Evolutionary conservation across 2,113 vertebrate genomes (phyloP).

Genomic region (Nesoenas mayeri): DNA sequence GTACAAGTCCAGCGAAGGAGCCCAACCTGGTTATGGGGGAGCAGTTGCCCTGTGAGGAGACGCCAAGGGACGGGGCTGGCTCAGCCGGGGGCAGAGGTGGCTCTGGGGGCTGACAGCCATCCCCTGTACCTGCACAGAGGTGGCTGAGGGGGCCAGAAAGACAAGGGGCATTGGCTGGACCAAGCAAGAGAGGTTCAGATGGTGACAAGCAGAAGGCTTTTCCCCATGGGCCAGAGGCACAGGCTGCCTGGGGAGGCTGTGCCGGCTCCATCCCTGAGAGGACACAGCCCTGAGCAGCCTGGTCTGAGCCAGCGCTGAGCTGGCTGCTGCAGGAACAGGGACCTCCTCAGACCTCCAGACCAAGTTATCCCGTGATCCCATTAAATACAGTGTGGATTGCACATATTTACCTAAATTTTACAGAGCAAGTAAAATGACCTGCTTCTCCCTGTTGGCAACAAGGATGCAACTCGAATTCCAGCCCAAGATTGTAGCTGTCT

Average conservation of each 20-base stretch:
- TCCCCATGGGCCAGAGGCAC: fast-evolving
- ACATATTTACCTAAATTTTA: background rate
- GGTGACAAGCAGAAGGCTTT: background rate
- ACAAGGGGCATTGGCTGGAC: background rate
- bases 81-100: background rate
- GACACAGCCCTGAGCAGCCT: background rate
- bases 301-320: fast-evolving
- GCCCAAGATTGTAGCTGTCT: background rate
- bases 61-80: background rate
- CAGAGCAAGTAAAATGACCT: background rate
- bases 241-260: background rate
- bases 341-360: background rate
- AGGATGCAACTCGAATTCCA: background rate
- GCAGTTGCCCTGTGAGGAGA: background rate
- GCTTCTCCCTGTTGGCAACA: background rate
- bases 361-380: background rate
- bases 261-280: background rate
- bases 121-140: fast-evolving
- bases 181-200: background rate
- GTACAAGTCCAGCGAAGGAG: background rate
- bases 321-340: fast-evolving
- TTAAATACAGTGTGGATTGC: background rate
- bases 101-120: background rate
- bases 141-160: background rate
- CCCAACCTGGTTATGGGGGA: background rate